Base-by-base conservation (phyloP, 2,888 invertebrate genomes). In the Dolichomitus sp. region DNA sequence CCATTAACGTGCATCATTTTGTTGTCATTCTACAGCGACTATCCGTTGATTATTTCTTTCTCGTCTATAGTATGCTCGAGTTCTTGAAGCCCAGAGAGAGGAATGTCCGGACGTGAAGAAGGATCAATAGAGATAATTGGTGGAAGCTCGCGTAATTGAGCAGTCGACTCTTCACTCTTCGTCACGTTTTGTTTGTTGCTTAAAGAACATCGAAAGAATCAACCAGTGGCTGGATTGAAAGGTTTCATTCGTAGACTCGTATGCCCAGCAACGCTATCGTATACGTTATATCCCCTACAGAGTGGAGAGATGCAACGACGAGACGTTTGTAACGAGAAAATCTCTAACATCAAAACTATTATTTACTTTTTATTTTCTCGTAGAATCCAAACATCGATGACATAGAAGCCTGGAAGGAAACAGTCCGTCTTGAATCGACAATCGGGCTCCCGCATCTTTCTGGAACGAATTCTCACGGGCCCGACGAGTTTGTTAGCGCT, bases 121-220 rank as follows among this genome's bases (percentile, higher is more conserved):
- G 70, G 70, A 79, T 79, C 78, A 82, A 82, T 70, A 66, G n/a
- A 79, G 82, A 82, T 82, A 82, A 82, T 82, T 82, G 82, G 78
- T 82, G 52, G 78, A 82, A 82, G 82, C 74, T 73, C 70, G 75
- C 50, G 75, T 79, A 82, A 82, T 82, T 79, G 82, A 82, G 66
- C 75, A 80, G 75, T 70, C 68, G 65, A 72, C 57, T 72, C 70
- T 70, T 69, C 69, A 70, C 74, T 78, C 82, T 70, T 79, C 74
- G 70, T 79, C 82, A 75, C 78, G 59, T 82, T 81, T 82, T 79
- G 75, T 82, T 82, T 79, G 82, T 79, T 48, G 75, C 79, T 79
- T 48, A 72, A 69, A 79, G 66, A 66, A 52, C 78, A 75, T 70
- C 74, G 65, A 70, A 75, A 59, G 70, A 81, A 82, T 82, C 79